Evolutionary conservation across 2,113 vertebrate species (phyloP).

Genomic region (Charina bottae): DNA sequence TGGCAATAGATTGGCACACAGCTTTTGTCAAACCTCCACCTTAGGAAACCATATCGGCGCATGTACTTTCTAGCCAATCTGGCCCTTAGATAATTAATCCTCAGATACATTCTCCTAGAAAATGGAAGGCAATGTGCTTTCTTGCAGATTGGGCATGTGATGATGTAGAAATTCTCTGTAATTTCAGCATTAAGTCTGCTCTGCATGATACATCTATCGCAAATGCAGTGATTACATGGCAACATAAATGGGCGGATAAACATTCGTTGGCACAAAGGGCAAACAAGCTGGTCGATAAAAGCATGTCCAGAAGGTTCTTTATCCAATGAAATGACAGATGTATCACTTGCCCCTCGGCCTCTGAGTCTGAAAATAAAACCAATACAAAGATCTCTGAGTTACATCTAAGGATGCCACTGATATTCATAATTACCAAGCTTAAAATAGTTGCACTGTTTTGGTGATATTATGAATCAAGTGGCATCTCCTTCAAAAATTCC

Average conservation of each 20-base stretch:
- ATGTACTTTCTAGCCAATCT: constrained; percentile 71
- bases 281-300: constrained; percentile 58
- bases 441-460: not conserved
- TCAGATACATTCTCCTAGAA: constrained; percentile 65
- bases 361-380: constrained; percentile 31
- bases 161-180: constrained; percentile 67
- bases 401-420: not conserved
- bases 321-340: constrained; percentile 13
- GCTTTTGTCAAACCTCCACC: constrained; percentile 67
- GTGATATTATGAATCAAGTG: not conserved
- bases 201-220: constrained; percentile 57
- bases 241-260: constrained; percentile 70
- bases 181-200: constrained; percentile 59
- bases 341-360: not conserved
- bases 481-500: not conserved
- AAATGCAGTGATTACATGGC: constrained; percentile 71
- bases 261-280: constrained; percentile 64
- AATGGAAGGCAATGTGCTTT: constrained; percentile 68
- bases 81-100: constrained; percentile 66
- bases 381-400: not conserved
- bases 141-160: constrained; percentile 65
- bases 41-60: constrained; percentile 60
- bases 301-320: constrained; percentile 28
- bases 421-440: not conserved
- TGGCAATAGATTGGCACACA: constrained; percentile 57